These are phyloP conservation scores for Brachypteracias leptosomus DNA, from an alignment of 2,113 vertebrate species.

Conservation along the genomic window DNA sequence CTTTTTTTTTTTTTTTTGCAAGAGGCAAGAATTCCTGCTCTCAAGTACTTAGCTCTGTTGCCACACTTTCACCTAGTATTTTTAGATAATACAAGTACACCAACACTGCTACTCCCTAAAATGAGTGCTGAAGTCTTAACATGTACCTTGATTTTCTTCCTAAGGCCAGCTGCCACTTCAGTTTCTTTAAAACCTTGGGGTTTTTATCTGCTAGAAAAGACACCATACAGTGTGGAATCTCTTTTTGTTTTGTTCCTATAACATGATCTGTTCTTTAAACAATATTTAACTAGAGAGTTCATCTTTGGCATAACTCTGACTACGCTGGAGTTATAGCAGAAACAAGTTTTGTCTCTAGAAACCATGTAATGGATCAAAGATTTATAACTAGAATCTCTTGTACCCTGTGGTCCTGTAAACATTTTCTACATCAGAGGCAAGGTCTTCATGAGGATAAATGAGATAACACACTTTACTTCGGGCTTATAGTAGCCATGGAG, in stretches of 20 bases:
- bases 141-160: background rate
- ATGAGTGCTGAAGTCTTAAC: background rate
- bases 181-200: background rate
- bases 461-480: background rate
- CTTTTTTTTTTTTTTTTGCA: background rate
- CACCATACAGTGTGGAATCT: background rate
- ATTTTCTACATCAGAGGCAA: constrained; percentile 20
- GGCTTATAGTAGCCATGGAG: background rate
- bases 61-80: background rate
- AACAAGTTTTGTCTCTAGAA: constrained; percentile 11
- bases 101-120: background rate
- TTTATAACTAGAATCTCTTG: background rate
- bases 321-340: background rate
- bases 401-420: background rate
- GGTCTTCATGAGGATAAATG: constrained; percentile 1
- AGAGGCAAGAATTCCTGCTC: background rate
- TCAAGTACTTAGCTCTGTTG: background rate
- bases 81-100: background rate
- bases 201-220: background rate
- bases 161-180: background rate
- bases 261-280: background rate
- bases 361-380: constrained; percentile 13
- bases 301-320: background rate
- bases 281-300: background rate
- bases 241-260: background rate